Conservation (phyloP, 2,888 invertebrate genomes). For the Arctia plantaginis region DNA sequence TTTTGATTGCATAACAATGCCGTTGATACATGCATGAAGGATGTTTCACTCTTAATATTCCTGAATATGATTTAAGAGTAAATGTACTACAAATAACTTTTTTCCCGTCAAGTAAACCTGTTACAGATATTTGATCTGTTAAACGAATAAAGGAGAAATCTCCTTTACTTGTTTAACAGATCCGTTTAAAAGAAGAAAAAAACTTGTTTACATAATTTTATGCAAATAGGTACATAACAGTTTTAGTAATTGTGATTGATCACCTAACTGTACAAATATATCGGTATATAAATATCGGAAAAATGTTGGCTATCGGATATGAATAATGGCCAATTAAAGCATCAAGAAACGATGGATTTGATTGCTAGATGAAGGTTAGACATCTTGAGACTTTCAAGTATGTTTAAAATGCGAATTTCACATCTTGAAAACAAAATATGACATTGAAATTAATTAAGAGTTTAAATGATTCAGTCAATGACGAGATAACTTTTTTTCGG, state of each 20-base stretch:
- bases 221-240: slow-evolving; percentile 31
- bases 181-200: slow-evolving; percentile 1
- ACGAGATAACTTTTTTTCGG: too few species aligned
- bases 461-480: background rate
- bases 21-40: background rate
- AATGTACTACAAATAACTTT: background rate
- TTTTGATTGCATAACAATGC: background rate
- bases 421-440: background rate
- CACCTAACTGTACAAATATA: slow-evolving; percentile 34
- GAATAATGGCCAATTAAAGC: slow-evolving; percentile 46
- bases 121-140: background rate
- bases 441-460: background rate
- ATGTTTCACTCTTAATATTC: too few species aligned
- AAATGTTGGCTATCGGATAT: slow-evolving; percentile 29
- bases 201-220: slow-evolving; percentile 14
- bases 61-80: background rate
- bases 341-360: slow-evolving; percentile 28
- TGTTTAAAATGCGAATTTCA: background rate
- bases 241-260: slow-evolving; percentile 37
- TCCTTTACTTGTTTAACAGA: background rate
- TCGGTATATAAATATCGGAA: slow-evolving; percentile 29
- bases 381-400: background rate
- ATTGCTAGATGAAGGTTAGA: slow-evolving; percentile 22
- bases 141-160: too few species aligned
- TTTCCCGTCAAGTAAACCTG: background rate